These are phyloP conservation scores for Panopea generosa DNA, from an alignment of 2,888 invertebrate species.

Conservation along the genomic window DNA sequence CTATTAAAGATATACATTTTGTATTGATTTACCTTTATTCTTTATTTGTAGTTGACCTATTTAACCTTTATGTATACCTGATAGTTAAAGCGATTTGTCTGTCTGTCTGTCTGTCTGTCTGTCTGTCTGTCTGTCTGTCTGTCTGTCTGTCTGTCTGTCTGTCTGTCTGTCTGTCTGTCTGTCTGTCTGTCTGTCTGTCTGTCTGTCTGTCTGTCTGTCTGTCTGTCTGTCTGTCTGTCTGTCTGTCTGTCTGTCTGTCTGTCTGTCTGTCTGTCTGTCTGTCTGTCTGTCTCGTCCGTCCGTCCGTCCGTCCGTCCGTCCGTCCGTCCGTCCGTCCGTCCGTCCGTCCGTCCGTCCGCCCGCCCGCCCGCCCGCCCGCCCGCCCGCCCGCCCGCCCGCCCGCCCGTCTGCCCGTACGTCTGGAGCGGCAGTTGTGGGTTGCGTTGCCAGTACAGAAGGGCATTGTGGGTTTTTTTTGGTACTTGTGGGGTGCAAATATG, in stretches of 20 bases:
- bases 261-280: conserved; percentile 9
- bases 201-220: conserved; percentile 6
- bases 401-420: conserved; percentile 3
- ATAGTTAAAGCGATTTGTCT: too few relatives aligned
- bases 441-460: too few relatives aligned
- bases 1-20: too few relatives aligned
- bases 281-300: conserved; percentile 12
- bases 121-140: conserved; percentile 17
- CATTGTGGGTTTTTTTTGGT: too few relatives aligned
- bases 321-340: conserved; percentile 10
- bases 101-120: conserved; percentile 16
- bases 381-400: conserved; percentile 7
- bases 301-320: conserved; percentile 3
- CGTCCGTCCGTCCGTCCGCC: conserved; percentile 10
- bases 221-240: conserved; percentile 8
- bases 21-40: too few relatives aligned
- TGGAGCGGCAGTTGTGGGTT: too few relatives aligned
- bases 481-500: too few relatives aligned
- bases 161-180: conserved; percentile 19
- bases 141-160: conserved; percentile 24
- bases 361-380: conserved; percentile 6
- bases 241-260: conserved; percentile 8
- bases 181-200: conserved; percentile 10
- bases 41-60: too few relatives aligned
- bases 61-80: too few relatives aligned